A percentile compares a stretch with the other conserved stretches of the same genome.
These are phyloP conservation scores for Perca flavescens DNA, from an alignment of 2,113 vertebrate genomes.

Conservation along the genomic window DNA sequence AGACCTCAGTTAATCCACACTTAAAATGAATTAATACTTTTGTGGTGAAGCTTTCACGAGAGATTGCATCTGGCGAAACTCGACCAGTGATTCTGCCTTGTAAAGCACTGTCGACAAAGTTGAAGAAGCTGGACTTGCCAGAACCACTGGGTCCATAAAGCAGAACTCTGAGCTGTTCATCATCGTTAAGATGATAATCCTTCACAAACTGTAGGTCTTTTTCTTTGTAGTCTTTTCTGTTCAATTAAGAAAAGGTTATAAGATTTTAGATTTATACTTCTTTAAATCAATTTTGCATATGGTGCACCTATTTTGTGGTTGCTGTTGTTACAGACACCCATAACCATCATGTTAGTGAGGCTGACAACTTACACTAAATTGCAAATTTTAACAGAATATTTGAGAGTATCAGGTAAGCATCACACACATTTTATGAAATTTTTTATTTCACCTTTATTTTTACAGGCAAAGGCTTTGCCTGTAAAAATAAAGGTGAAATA, in stretches of 20 bases:
- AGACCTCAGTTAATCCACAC: not conserved
- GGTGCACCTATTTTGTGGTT: not conserved
- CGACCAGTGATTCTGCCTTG: not conserved
- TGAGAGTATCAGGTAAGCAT: not conserved
- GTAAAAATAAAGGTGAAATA: no score
- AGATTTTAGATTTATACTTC: not conserved
- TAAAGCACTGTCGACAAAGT: slow-evolving; percentile 53
- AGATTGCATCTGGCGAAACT: not conserved
- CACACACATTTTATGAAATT: no score
- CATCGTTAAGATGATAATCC: not conserved
- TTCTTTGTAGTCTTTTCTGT: not conserved
- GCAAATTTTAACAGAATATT: not conserved
- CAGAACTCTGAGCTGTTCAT: not conserved
- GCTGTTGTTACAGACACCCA: not conserved
- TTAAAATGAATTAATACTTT: slow-evolving; percentile 20
- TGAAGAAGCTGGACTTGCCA: slow-evolving; percentile 58
- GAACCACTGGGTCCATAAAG: not conserved
- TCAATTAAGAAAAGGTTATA: not conserved
- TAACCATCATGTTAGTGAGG: not conserved
- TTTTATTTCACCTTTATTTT: no score
- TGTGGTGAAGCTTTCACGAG: not conserved
- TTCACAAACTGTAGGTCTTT: not conserved
- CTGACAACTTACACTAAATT: not conserved
- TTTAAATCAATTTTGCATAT: not conserved
- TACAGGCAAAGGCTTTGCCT: no score